Evolutionary conservation across 2,888 invertebrate species (phyloP).

Genomic region (Deilephila porcellus): DNA sequence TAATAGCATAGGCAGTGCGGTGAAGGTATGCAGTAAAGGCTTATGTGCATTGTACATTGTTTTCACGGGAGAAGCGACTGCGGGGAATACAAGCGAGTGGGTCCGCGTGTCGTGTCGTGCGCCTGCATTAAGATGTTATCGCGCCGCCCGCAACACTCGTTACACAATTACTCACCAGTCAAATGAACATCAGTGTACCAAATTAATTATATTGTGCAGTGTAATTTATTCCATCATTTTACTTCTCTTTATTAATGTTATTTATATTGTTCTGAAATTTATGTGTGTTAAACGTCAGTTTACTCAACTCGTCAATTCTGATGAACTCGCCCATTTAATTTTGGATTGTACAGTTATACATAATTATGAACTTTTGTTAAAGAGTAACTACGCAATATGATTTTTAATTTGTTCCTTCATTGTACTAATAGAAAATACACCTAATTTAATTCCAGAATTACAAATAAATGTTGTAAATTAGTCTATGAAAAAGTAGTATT

Average conservation of each 20-base stretch:
- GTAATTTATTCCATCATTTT: constrained; percentile 12
- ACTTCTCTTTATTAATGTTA: neutral
- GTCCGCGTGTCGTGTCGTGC: constrained; percentile 19
- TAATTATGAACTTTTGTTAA: too few species aligned
- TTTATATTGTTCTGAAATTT: neutral
- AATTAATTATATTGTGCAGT: constrained; percentile 34
- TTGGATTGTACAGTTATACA: too few species aligned
- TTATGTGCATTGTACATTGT: constrained; percentile 41
- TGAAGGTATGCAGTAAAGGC: constrained; percentile 38
- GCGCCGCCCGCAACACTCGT: constrained; percentile 37
- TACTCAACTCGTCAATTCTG: neutral
- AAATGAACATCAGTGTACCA: constrained; percentile 37
- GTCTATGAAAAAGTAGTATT: too few species aligned
- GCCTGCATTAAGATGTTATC: constrained; percentile 41
- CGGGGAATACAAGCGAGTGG: neutral
- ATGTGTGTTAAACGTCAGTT: neutral
- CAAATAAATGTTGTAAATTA: too few species aligned
- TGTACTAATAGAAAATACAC: too few species aligned
- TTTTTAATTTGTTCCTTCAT: too few species aligned
- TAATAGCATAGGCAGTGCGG: constrained; percentile 32
- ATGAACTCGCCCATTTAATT: neutral
- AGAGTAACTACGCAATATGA: too few species aligned
- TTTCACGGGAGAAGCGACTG: constrained; percentile 34
- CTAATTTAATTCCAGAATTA: too few species aligned
- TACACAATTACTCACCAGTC: constrained; percentile 45